Evolutionary conservation across 2,113 vertebrate genomes (phyloP), one percentile per base, ranked within the genome.

Genomic region (Mormyrus lacerda): DNA sequence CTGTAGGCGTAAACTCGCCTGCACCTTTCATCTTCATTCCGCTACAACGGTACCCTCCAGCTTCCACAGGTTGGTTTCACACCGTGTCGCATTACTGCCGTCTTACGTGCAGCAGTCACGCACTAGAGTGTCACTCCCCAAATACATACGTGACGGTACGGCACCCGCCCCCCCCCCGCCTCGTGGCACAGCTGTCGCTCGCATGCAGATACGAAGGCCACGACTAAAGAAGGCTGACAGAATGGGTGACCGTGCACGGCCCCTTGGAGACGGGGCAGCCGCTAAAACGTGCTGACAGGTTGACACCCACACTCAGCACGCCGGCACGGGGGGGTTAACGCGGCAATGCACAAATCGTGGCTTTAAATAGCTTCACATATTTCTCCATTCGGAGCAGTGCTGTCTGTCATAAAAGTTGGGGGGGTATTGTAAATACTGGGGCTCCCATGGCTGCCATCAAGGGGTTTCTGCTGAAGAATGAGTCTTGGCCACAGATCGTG

Each of bases 271-370:
- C 65, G 45, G 89, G 13, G 45, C 84, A 50, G 69, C 89, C 89
- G 87, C 89, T 91, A 83, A 90, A 89, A 69, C 86, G 44, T 89
- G 35, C 90, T 89, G 90, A 92, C 90, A 92, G 89, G 58, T n/a
- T 21, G 65, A 88, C 91, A 90, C 89, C 58, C 85, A 76, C 48
- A 44, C 10, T 45, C 76, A 88, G 69, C 69, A 42, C 4, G 21
- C 88, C 61, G 51, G 87, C 89, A 13, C 88, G 69, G n/a, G 69
- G 27, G 53, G 86, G 35, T 0, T 8, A 44, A 42, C n/a, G 13
- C 31, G 1, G n/a, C 61, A 10, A 65, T 31, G 61, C 61, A 65
- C 61, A 65, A 65, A 65, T 65, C 61, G 9, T 27, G 53, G 53
- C 17, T 85, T 88, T 89, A 90, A 85, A 89, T 90, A 88, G 15